Base-by-base conservation (phyloP, 2,797 vertebrate species). In the Lagodon rhomboides region DNA sequence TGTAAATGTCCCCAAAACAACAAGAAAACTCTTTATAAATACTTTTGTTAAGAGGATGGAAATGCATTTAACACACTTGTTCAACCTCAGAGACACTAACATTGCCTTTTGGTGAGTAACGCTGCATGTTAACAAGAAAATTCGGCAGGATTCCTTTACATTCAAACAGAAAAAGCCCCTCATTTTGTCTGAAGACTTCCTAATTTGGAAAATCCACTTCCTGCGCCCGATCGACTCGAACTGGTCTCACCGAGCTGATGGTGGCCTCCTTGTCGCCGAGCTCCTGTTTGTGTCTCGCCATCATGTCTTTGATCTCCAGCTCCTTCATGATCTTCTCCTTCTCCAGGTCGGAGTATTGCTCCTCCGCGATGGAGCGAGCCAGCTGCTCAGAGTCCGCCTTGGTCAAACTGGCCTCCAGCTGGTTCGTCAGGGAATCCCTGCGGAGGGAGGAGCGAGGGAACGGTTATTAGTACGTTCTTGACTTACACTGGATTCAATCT, bases 321-420 rank as follows among this genome's bases (percentile, higher is more conserved):
- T 99, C 98, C 88, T 98, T 99, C 96, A 99, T 99, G 85, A 99
- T 99, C 93, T 99, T 99, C 91, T 99, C 98, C 92, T 99, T 99
- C 93, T 99, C 97, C 94, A 99, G 93, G 75, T 97, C 96, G 0
- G 97, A 98, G 88, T 97, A 99, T 75, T 99, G 98, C 49, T 99
- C 97, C 90, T 99, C 98, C 12, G 96, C 98, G 77, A 98, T 97
- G 85, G 97, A 98, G 79, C 98, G 98, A 3, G 98, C 98, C 93
- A 99, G 93, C 77, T 97, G 97, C 85, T 99, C 98, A 0, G 98
- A 97, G 88, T 99, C 98, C 0, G 97, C 97, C 90, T 98, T 99
- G 18, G 97, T 98, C 91, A 99, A 87, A 66, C 97, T 99, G 73
- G 94, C 94, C 88, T 99, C 98, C 77, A 99, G 95, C 74, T 98